Conservation (phyloP, 2,113 vertebrate genomes). For the Eptesicus fuscus region DNA sequence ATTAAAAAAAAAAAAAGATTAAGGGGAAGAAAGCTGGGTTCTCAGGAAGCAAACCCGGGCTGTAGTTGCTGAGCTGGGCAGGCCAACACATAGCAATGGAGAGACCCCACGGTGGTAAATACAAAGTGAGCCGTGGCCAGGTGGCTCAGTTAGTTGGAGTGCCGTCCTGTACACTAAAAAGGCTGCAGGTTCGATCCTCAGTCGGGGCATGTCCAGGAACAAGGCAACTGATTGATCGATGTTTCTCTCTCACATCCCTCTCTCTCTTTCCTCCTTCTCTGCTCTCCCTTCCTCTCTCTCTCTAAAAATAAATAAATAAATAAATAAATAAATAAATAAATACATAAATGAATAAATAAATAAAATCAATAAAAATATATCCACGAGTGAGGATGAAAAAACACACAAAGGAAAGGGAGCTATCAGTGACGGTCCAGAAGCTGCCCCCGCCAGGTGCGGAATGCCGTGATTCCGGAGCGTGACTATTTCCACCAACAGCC, state of each 20-base stretch:
- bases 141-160: neutral
- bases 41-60: neutral
- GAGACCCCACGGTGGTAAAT: neutral
- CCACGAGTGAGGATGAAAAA: neutral
- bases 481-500: neutral
- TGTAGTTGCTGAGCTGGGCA: neutral
- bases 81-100: neutral
- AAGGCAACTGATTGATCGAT: neutral
- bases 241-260: neutral
- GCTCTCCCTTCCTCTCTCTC: no score
- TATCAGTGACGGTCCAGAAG: neutral
- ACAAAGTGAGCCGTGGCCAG: neutral
- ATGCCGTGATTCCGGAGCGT: neutral
- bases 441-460: neutral
- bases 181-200: neutral
- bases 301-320: no score
- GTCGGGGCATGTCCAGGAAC: no score
- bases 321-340: no score
- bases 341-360: no score
- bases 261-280: no score
- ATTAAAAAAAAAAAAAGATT: neutral
- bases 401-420: neutral
- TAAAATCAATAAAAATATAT: neutral
- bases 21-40: neutral
- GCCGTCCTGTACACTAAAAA: neutral